Conservation (phyloP, 2,113 vertebrate genomes). For the Propithecus coquereli region DNA sequence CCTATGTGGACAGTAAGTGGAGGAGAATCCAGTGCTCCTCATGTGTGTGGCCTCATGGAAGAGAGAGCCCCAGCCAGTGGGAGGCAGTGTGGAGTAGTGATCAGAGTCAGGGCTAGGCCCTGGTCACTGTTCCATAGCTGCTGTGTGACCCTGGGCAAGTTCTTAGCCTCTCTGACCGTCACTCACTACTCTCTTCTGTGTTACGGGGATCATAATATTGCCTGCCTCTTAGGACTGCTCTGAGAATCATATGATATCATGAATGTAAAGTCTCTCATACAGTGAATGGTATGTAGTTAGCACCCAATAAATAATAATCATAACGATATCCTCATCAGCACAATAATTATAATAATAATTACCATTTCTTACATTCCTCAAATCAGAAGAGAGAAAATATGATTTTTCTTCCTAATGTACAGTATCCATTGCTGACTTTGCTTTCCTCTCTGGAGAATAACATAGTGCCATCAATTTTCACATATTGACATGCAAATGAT, state of each 20-base stretch:
- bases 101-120: background rate
- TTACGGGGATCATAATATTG: background rate
- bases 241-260: background rate
- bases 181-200: background rate
- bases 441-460: background rate
- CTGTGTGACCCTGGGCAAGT: background rate
- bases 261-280: background rate
- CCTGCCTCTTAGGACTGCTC: background rate
- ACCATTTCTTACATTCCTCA: background rate
- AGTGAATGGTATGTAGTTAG: no score
- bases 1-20: background rate
- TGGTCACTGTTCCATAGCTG: background rate
- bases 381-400: background rate
- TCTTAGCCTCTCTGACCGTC: background rate
- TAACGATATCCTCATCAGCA: background rate
- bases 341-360: background rate
- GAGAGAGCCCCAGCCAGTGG: background rate
- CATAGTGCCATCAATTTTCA: background rate
- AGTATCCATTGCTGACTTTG: background rate
- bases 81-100: background rate
- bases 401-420: background rate
- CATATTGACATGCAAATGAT: conserved; percentile 44
- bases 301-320: background rate
- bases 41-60: background rate
- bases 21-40: background rate